Evolutionary conservation across 2,888 invertebrate genomes (phyloP), one percentile per base, ranked within the genome.

Genomic region (Mimumesa dahlbomi): DNA sequence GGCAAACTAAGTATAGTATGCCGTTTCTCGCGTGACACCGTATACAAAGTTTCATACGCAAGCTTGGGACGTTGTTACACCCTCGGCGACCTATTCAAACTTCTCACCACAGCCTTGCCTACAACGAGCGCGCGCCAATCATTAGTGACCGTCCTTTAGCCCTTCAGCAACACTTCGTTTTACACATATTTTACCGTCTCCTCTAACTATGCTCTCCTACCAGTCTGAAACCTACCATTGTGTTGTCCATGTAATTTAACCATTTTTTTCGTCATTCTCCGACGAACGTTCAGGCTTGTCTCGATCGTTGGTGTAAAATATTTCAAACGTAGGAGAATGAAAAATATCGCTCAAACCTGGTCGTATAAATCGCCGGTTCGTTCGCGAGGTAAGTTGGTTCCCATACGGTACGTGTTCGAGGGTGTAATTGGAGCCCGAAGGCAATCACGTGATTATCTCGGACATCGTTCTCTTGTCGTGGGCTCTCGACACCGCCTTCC

Each of bases 381-480:
- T n/a, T n/a, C n/a, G n/a, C n/a, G n/a, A n/a, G n/a, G n/a, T n/a
- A n/a, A n/a, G n/a, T n/a, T n/a, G n/a, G 58, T 46, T 57, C 34
- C 34, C 59, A 52, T 38, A 50, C 57, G 58, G 36, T 13, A 46
- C 64, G 40, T 57, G 64, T 64, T n/a, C 64, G 42, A 43, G 57
- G 43, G 48, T 68, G 65, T 72, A 72, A 72, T 75, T 67, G 71
- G 46, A 42, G 31, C 46, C 40, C 58, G 67, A 54, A 68, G 71
- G 75, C 75, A 75, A 75, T 72, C 71, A 68, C 45, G 52, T 68
- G 68, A 75, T 75, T 75, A 75, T 75, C 65, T 75, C 58, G 71
- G 71, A 61, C 71, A 75, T 75, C 70, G 70, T 77, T 73, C 77
- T 73, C 71, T 63, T 64, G 70, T 73, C 71, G 46, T 59, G 65